A percentile compares a stretch with the other conserved stretches of the same genome.
Evolutionary conservation across 2,113 vertebrate genomes (phyloP).

Genomic region (Meriones unguiculatus): DNA sequence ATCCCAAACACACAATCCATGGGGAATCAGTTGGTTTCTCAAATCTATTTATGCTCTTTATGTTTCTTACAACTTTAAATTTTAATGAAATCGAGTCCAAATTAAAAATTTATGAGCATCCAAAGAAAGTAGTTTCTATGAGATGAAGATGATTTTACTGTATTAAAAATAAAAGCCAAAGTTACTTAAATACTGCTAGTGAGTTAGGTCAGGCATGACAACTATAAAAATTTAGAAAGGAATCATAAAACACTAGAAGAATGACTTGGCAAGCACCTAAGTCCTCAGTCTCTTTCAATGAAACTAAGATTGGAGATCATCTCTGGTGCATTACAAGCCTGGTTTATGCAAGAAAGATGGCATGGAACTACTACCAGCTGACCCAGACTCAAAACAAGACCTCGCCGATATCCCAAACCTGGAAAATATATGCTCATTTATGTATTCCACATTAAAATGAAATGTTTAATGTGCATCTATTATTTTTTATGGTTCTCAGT

Average conservation of each 20-base stretch:
- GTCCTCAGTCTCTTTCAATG: constrained; percentile 58
- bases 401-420: constrained; percentile 31
- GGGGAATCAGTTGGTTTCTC: not conserved
- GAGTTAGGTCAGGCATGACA: constrained; percentile 70
- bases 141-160: constrained; percentile 47
- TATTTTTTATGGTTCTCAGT: constrained; percentile 63
- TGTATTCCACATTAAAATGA: constrained; percentile 46
- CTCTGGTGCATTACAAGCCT: constrained; percentile 39
- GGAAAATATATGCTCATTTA: constrained; percentile 38
- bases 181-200: constrained; percentile 68
- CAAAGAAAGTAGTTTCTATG: constrained; percentile 50
- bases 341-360: constrained; percentile 40
- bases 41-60: constrained; percentile 16
- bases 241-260: constrained; percentile 72
- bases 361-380: constrained; percentile 29
- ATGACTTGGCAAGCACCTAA: constrained; percentile 70
- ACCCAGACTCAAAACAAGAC: constrained; percentile 32
- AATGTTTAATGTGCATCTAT: constrained; percentile 46
- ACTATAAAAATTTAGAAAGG: constrained; percentile 76
- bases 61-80: constrained; percentile 43
- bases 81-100: constrained; percentile 34
- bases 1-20: not conserved
- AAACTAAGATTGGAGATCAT: constrained; percentile 55
- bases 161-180: constrained; percentile 47
- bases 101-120: constrained; percentile 53